These are phyloP conservation scores for Hyphantria cunea DNA, from an alignment of 1,140 invertebrate species.

Conservation along the genomic window DNA sequence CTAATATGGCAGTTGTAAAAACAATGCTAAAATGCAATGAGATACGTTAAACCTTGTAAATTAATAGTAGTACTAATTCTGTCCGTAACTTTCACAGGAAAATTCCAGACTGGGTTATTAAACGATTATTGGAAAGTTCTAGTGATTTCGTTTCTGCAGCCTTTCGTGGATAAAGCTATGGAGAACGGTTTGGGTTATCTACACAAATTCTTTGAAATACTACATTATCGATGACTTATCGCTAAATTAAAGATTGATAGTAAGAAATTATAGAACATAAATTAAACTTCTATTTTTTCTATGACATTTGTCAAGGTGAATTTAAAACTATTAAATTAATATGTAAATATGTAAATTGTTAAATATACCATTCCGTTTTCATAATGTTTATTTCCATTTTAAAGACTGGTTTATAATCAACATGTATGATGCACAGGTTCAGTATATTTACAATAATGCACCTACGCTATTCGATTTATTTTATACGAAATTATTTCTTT, in stretches of 20 bases:
- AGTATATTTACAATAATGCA: too few species aligned
- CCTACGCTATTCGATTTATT: too few species aligned
- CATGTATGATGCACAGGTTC: too few species aligned
- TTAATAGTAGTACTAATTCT: constrained; percentile 2
- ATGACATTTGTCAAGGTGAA: background rate
- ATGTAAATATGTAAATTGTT: too few species aligned
- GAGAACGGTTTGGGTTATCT: constrained; percentile 30
- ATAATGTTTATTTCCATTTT: too few species aligned
- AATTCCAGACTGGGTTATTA: constrained; percentile 39
- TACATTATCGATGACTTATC: constrained; percentile 44
- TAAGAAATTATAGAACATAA: too few species aligned
- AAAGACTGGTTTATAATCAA: too few species aligned
- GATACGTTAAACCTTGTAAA: background rate
- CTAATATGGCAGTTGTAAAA: too few species aligned
- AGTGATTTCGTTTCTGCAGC: constrained; percentile 39
- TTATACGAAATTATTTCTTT: too few species aligned
- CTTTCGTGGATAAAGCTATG: constrained; percentile 44
- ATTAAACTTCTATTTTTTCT: background rate
- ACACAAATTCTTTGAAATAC: constrained; percentile 45
- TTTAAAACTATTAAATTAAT: too few species aligned
- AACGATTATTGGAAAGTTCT: constrained; percentile 49
- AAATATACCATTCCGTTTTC: too few species aligned
- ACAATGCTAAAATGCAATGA: constrained; percentile 23
- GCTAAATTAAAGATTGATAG: constrained; percentile 32
- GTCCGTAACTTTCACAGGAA: constrained; percentile 35